These are phyloP conservation scores for Chorisops tibialis DNA, from an alignment of 2,888 invertebrate species.

Conservation along the genomic window DNA sequence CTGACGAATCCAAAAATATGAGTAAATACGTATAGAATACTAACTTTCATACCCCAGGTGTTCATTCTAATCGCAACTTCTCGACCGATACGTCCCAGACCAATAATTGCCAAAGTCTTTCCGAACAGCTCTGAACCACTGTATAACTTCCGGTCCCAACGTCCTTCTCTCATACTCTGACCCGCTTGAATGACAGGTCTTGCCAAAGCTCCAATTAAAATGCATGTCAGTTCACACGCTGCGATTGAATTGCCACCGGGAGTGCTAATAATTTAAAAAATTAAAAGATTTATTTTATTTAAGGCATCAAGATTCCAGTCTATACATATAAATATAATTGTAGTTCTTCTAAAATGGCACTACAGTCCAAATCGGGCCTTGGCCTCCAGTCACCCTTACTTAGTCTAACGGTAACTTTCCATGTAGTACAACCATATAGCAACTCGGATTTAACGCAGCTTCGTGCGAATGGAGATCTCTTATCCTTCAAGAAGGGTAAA, in stretches of 20 bases:
- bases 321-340: too few relatives aligned
- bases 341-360: too few relatives aligned
- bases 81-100: conserved; percentile 91
- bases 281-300: too few relatives aligned
- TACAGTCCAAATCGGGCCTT: too few relatives aligned
- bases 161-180: conserved; percentile 78
- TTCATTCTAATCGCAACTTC: conserved; percentile 95
- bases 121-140: conserved; percentile 83
- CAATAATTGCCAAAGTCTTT: conserved; percentile 90
- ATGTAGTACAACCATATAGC: too few relatives aligned
- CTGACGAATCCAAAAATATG: conserved; percentile 9
- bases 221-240: conserved; percentile 95
- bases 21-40: too few relatives aligned
- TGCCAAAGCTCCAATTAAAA: conserved; percentile 77
- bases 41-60: conserved; percentile 91
- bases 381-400: too few relatives aligned
- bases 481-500: too few relatives aligned
- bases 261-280: conserved; percentile 58
- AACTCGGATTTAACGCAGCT: too few relatives aligned
- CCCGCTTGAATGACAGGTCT: conserved; percentile 81
- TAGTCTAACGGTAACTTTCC: too few relatives aligned
- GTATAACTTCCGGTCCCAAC: conserved; percentile 91
- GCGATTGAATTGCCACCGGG: conserved; percentile 96
- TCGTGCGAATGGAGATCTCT: too few relatives aligned
- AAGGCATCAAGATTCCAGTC: too few relatives aligned